Evolutionary conservation across 2,888 invertebrate species (phyloP).

Genomic region (Cheilosia soror): DNA sequence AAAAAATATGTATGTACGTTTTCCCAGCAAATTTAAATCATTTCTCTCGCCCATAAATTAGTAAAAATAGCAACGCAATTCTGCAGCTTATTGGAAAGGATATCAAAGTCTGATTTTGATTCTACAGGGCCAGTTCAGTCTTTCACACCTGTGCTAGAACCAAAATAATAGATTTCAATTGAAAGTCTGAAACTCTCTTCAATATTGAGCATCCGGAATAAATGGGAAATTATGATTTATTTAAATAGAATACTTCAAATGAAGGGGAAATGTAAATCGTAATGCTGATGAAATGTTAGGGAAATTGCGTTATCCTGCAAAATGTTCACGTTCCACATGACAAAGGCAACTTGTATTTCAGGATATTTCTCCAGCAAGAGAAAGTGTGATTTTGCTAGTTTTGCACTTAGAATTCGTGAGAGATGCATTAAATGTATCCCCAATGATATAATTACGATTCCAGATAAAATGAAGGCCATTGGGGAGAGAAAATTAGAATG

Average conservation of each 20-base stretch:
- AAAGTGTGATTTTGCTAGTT: conserved; percentile 28
- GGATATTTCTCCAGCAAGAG: conserved; percentile 17
- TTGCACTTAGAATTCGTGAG: conserved; percentile 27
- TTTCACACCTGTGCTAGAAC: background rate
- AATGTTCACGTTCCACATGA: conserved; percentile 39
- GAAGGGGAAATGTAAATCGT: conserved; percentile 11
- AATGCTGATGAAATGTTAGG: conserved; percentile 28
- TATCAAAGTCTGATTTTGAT: conserved; percentile 1
- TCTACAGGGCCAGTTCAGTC: background rate
- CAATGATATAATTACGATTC: conserved; percentile 59
- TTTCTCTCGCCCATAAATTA: conserved; percentile 14
- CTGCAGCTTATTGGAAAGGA: conserved; percentile 6
- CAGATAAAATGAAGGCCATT: conserved; percentile 36
- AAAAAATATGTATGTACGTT: background rate
- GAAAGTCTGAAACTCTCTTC: conserved; percentile 22
- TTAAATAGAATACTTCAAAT: background rate
- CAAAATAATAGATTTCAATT: conserved; percentile 20
- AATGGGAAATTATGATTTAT: conserved; percentile 51
- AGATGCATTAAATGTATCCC: conserved; percentile 47
- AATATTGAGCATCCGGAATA: conserved; percentile 29
- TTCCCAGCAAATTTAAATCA: conserved; percentile 34
- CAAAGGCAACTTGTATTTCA: conserved; percentile 28
- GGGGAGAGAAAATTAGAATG: background rate
- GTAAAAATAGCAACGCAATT: background rate
- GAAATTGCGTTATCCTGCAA: conserved; percentile 50